Evolutionary conservation across 2,888 invertebrate genomes (phyloP).

Genomic region (Drosophila mulleri): DNA sequence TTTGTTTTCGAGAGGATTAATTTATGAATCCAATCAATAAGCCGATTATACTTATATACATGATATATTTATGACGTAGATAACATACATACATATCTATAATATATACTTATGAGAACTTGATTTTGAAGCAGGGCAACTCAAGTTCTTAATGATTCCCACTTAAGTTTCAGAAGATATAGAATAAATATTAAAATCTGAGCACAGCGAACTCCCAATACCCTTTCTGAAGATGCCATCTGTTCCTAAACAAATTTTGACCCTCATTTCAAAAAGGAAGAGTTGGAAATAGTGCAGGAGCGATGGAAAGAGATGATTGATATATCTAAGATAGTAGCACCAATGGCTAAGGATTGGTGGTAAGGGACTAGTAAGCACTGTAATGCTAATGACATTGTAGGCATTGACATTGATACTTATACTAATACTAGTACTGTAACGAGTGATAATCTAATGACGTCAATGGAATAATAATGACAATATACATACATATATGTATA

Average conservation of each 20-base stretch:
- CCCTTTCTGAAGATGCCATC: background rate
- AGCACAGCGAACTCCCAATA: background rate
- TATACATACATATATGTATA: too few relatives aligned
- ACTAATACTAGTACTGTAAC: too few relatives aligned
- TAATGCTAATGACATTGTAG: too few relatives aligned
- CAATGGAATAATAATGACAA: too few relatives aligned
- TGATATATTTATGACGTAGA: background rate
- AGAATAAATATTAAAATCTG: background rate
- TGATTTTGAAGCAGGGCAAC: background rate
- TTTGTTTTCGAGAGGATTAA: conserved; percentile 5
- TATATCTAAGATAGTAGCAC: too few relatives aligned
- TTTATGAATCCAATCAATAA: background rate
- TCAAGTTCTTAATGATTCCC: conserved; percentile 23
- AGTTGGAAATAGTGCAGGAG: too few relatives aligned
- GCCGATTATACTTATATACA: background rate
- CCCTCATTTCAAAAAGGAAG: too few relatives aligned
- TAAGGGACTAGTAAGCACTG: too few relatives aligned
- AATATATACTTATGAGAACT: background rate
- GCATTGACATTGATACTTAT: too few relatives aligned
- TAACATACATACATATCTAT: background rate
- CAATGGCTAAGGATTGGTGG: background rate
- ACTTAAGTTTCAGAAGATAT: conserved; percentile 11
- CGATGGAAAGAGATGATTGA: too few relatives aligned
- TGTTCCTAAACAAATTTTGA: too few relatives aligned
- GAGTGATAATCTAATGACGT: too few relatives aligned